A percentile compares a stretch with the other conserved stretches of the same genome.
phyloP scores from a whole-genome alignment of 2,888 invertebrate species.

The Neoitamus cyanurus region DNA sequence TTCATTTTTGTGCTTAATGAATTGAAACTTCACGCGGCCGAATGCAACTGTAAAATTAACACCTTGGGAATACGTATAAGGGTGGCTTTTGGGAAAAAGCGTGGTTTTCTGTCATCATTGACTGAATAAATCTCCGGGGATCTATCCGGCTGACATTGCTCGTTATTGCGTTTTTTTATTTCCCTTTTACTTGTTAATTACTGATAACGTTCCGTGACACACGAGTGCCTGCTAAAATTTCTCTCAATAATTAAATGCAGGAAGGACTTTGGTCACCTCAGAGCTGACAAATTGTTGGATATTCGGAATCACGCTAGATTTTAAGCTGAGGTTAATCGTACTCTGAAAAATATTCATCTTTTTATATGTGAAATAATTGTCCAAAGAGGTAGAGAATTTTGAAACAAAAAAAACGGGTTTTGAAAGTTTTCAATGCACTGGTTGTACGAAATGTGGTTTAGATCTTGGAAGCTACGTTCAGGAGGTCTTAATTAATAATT shows the following conservation, averaged over 20 bases:
- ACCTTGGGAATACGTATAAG: conserved; percentile 30
- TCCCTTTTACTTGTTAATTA: neutral
- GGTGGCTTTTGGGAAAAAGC: neutral
- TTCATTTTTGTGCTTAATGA: conserved; percentile 34
- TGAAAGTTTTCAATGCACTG: too few relatives aligned
- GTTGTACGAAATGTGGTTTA: too few relatives aligned
- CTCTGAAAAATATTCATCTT: too few relatives aligned
- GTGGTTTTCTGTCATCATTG: conserved; percentile 33
- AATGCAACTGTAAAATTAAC: conserved; percentile 35
- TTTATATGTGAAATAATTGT: too few relatives aligned
- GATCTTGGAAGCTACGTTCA: too few relatives aligned
- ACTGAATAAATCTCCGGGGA: conserved; percentile 18
- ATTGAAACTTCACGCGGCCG: conserved; percentile 39
- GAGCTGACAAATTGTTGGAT: neutral
- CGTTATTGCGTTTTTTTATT: neutral
- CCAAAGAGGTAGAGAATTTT: too few relatives aligned
- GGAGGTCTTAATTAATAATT: too few relatives aligned
- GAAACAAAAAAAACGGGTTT: too few relatives aligned
- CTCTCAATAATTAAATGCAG: neutral
- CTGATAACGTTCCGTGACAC: neutral
- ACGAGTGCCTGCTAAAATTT: neutral
- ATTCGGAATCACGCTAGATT: neutral
- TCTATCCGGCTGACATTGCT: neutral
- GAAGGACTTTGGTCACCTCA: neutral
- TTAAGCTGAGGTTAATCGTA: neutral